Base-by-base conservation (phyloP, 1,140 invertebrate genomes). In the Spodoptera litura region DNA sequence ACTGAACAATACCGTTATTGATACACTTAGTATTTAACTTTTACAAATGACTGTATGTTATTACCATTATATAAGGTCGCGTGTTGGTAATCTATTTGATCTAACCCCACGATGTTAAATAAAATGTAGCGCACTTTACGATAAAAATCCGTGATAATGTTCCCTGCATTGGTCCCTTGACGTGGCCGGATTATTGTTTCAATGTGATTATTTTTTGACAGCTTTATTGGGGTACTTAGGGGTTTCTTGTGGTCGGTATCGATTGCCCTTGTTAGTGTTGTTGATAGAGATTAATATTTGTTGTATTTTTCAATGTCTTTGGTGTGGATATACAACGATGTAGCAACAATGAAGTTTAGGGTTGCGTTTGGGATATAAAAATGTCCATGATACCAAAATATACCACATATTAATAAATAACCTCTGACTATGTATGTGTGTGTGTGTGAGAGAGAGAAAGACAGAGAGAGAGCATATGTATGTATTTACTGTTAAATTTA, bases 71-170 rank as follows among this genome's bases (percentile, higher is more conserved):
- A 10, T 44, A 13, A 8, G 6, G 5, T 75, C 10, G 73, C 73
- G 73, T 75, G 73, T 44, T 25, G 3, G 12, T 44, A 64, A 75
- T 75, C 73, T 31, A 49, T 53, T 53, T 15, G 49, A 75, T 75
- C 73, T 27, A 64, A 51, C 4, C 12, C 13, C 44, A 53, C 27
- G 38, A 75, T 61, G 35, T 64, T 4, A 53, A 8, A 75, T 35
- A 75, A 75, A 75, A 15, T 31, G 73, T 27, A 25, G 44, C 44
- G 58, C 35, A 49, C 8, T 62, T 75, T 51, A 27, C 38, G 73
- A 75, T 75, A 75, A 64, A 20, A 62, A 75, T 75, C 59, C 27
- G 58, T 52, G 73, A 75, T 75, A 75, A 75, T 75, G 73, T 75
- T 62, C 20, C 58, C 58, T 9, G 59, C 8, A 62, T 75, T 64